Evolutionary conservation across 2,797 vertebrate species (phyloP).

Genomic region (Sebastes reedi): DNA sequence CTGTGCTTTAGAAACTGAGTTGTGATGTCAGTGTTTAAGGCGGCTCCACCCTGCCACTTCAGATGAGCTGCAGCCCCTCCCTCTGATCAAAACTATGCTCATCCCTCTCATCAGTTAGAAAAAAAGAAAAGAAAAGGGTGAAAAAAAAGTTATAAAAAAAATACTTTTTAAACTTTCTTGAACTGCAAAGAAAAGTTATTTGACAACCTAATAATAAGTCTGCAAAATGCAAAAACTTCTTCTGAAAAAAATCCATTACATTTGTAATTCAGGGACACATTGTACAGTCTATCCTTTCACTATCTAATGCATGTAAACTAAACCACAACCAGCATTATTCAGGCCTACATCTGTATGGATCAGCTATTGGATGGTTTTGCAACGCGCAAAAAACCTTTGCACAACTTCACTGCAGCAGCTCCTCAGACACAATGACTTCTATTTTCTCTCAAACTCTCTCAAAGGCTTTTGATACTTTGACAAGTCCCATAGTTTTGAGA

Average conservation of each 20-base stretch:
- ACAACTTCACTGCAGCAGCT: not conserved
- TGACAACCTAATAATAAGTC: not conserved
- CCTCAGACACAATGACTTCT: not conserved
- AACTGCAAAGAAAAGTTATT: not conserved
- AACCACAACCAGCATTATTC: not conserved
- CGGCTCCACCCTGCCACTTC: conserved; percentile 78
- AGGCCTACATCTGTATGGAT: not conserved
- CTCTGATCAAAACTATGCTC: conserved; percentile 51
- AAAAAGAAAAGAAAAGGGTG: not conserved
- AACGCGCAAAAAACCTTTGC: not conserved
- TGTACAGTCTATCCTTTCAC: not conserved
- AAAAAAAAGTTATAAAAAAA: not conserved
- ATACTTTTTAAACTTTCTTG: not conserved
- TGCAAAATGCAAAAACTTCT: not conserved
- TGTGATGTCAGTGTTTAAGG: conserved; percentile 41
- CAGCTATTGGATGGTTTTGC: not conserved
- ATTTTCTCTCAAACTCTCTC: not conserved
- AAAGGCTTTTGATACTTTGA: not conserved
- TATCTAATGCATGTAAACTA: not conserved
- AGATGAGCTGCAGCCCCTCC: conserved; percentile 60
- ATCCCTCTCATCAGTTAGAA: conserved; percentile 51
- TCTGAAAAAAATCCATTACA: not conserved
- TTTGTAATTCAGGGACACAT: not conserved
- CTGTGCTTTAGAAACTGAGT: not conserved
- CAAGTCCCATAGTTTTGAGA: conserved; percentile 13